Evolutionary conservation across 2,888 invertebrate species (phyloP), one percentile per base, ranked within the genome.

Genomic region (Drosophila maculinotata): DNA sequence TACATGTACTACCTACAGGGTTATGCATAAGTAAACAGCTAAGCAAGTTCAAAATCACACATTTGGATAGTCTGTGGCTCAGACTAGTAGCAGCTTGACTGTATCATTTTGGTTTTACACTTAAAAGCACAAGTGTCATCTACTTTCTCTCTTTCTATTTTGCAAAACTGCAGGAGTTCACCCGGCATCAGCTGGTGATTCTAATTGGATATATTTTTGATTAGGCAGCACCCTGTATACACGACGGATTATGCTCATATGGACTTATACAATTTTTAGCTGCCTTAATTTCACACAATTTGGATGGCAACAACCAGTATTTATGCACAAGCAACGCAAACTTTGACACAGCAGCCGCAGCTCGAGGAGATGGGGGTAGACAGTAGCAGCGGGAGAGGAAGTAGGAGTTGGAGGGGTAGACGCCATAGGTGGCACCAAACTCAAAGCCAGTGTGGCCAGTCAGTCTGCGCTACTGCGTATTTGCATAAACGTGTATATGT

Each of bases 301-400:
- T 70, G 64, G 66, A 60, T 65, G 67, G 78, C 72, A 87, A 74
- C 87, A 62, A 66, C 51, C 56, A 57, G 68, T 70, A 64, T 53
- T 65, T 63, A 76, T 68, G 64, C 67, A 76, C 58, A 69, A 36
- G 58, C 59, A 64, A 66, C 74, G 69, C 59, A 75, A 83, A 72
- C 83, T 83, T 80, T 87, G 81, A 75, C 87, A 74, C 59, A 67
- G 62, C 15, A 42, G 31, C 41, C n/a, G n/a, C n/a, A n/a, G n/a
- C n/a, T n/a, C n/a, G n/a, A n/a, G n/a, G n/a, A n/a, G n/a, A n/a
- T n/a, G n/a, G n/a, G n/a, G n/a, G n/a, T n/a, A n/a, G 28, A 14
- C 15, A 25, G 26, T 20, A 45, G 42, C 10, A 33, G 20, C 25
- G 14, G n/a, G 15, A 35, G 45, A 28, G 26, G n/a, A 17, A 45